Evolutionary conservation across 2,797 vertebrate genomes (phyloP), one percentile per base, ranked within the genome.

Genomic region (Kryptolebias ocellatus): DNA sequence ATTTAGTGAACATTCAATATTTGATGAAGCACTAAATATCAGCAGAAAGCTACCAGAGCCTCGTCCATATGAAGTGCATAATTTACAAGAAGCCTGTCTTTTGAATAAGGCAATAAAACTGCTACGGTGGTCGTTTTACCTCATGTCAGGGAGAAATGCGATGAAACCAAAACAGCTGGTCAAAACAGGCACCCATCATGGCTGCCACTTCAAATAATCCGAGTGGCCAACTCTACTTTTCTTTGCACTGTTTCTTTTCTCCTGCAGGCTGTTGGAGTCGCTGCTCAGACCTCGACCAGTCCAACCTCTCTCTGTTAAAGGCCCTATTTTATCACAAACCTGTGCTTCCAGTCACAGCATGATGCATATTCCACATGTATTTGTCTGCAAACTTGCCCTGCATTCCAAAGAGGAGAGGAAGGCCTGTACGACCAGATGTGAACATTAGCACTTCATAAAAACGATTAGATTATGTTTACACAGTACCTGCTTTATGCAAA

Each of bases 191-290:
- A 70, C 59, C 74, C 53, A 45, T 58, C 37, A 71, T 59, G 67
- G 69, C 53, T 62, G 64, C 67, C 75, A 73, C 65, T 72, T 79
- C 70, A 84, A 77, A 79, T 70, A 70, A 52, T 59, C 49, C 49
- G 49, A 72, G 68, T 68, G 18, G 73, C 60, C 66, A 72, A 34
- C 65, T 77, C 65, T 77, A 64, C 39, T 67, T 51, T 54, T 71
- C 37, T 39, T 39, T 39, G 37, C 9, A 39, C 37, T 8, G 37
- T 8, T 39, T 39, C 37, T 6, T 39, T 39, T 39, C 37, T 39
- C 37, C 37, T 10, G 20, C 20, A 24, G 20, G 20, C 20, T 24
- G 20, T 2, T 24, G 20, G 20, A 24, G 20, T 24, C 20, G 20
- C 20, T 24, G 20, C 20, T 24, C 20, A 24, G 20, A 6, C 37